These are phyloP conservation scores for Chaenodraco wilsoni DNA, from an alignment of 2,797 vertebrate genomes.

Conservation along the genomic window DNA sequence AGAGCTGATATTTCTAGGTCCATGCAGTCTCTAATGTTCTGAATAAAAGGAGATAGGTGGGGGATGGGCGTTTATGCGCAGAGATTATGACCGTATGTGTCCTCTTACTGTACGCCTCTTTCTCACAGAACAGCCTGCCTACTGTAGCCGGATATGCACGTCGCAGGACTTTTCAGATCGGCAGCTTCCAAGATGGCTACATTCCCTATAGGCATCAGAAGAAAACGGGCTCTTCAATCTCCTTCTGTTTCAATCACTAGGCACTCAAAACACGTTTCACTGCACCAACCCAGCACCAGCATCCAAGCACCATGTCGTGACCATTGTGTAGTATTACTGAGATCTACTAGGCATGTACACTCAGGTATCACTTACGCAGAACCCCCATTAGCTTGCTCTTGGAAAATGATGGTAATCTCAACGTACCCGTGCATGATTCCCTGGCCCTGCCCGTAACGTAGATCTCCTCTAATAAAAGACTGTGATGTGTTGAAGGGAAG, in stretches of 20 bases:
- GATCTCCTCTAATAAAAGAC: constrained; percentile 1
- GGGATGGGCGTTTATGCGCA: constrained; percentile 11
- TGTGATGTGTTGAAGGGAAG: not conserved
- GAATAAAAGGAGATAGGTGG: not conserved
- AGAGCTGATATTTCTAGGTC: constrained; percentile 45
- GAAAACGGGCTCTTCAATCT: not conserved
- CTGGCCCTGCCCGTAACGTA: not conserved
- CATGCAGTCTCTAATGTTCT: constrained; percentile 38
- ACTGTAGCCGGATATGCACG: not conserved
- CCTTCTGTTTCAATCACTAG: constrained; percentile 12
- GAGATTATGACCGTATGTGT: constrained; percentile 31
- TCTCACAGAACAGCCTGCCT: constrained; percentile 13
- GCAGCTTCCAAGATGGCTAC: not conserved
- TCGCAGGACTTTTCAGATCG: constrained; percentile 13
- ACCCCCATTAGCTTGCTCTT: not conserved
- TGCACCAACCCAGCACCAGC: constrained; percentile 8
- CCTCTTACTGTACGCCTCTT: not conserved
- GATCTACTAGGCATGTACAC: not conserved
- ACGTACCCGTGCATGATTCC: not conserved
- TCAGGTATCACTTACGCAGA: not conserved
- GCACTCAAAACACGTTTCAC: not conserved
- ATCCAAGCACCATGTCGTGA: not conserved
- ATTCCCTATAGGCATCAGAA: not conserved
- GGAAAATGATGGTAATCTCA: not conserved
- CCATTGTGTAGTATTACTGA: not conserved